Evolutionary conservation across 2,888 invertebrate species (phyloP), one percentile per base, ranked within the genome.

Genomic region (Drosophila stalkeri): DNA sequence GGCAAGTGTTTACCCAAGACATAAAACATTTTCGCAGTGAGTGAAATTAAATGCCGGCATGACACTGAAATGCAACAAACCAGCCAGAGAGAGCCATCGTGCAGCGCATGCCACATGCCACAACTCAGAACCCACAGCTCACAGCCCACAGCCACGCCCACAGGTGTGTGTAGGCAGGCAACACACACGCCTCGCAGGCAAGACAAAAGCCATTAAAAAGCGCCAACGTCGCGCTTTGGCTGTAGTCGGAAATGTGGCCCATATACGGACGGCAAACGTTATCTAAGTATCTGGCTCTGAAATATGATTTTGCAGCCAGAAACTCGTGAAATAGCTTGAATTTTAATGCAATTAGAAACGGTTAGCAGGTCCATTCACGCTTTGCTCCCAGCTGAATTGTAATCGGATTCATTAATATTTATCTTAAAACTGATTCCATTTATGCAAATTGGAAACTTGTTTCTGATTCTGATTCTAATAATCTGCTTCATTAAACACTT

Each of bases 21-120:
- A 86, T 90, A 88, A 90, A 90, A 88, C 79, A 86, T 90, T 81
- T 83, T 85, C 76, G 77, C 90, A 72, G 86, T 79, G 89, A 90
- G 89, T 86, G 86, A 86, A 90, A 86, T 86, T 90, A 86, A 86
- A 86, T 83, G 88, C 90, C 83, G 83, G 88, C 86, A 76, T 86
- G 86, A 86, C 90, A 88, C 86, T 88, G 86, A 88, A 90, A 79
- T 83, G 89, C 86, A 82, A 76, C 83, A 70, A 61, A 61, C 31
- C 46, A 51, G 31, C 64, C 63, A 37, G 47, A 46, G 41, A n/a
- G n/a, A n/a, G n/a, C n/a, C 56, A 37, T 9, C 67, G 16, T 35
- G 68, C 47, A 27, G 23, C 47, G 35, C 47, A 54, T n/a, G n/a
- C 27, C 27, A 27, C 27, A 27, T 27, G 27, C 27, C 27, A 27